phyloP scores from a whole-genome alignment of 2,888 invertebrate species.

The Sympetrum striolatum region DNA sequence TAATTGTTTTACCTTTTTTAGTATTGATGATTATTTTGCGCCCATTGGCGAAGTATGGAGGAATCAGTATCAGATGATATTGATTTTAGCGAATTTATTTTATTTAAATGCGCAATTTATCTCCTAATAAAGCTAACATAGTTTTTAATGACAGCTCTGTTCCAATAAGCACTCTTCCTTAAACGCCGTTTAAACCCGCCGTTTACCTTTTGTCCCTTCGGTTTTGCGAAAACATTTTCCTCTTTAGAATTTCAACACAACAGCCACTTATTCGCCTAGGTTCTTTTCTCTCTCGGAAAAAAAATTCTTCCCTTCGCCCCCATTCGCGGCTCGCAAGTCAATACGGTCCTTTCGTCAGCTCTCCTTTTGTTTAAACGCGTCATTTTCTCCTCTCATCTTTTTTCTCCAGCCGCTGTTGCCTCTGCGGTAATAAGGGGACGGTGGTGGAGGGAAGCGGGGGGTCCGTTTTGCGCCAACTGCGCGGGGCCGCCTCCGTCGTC shows the following conservation, averaged over 20 bases:
- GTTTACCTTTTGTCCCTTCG: not conserved
- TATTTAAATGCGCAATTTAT: too few species aligned
- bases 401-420: not conserved
- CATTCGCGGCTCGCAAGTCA: slow-evolving; percentile 16
- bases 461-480: not conserved
- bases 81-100: too few species aligned
- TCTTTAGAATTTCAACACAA: not conserved
- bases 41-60: too few species aligned
- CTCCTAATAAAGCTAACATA: too few species aligned
- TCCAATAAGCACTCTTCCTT: too few species aligned
- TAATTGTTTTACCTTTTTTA: too few species aligned
- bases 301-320: not conserved
- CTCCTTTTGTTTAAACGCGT: slow-evolving; percentile 7
- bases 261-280: not conserved
- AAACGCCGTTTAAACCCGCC: too few species aligned
- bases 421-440: not conserved
- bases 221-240: not conserved
- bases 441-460: not conserved
- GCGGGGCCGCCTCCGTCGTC: not conserved
- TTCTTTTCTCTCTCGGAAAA: not conserved
- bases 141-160: too few species aligned
- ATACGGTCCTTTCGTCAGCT: not conserved
- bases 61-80: too few species aligned
- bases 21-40: too few species aligned
- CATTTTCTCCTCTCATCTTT: not conserved